Conservation (phyloP, 2,113 vertebrate species). For the cat (Felis catus) region F.catus_Fca126_mat1.0 CM031420.1:28623001-28623500, state of each 20-base stretch:
- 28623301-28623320: not conserved
- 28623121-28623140: not conserved
- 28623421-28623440: slow-evolving; percentile 35
- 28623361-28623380: not conserved
- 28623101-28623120: not conserved
- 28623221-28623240: not conserved
- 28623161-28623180: not conserved
- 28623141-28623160: not conserved
- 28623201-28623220: not conserved
- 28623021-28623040: not conserved
- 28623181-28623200: not conserved
- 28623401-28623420: slow-evolving; percentile 14
- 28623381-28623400: not conserved
- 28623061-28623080: not conserved
- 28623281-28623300: not conserved
- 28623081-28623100: not conserved
- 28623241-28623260: not conserved
- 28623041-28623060: not conserved
- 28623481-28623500: slow-evolving; percentile 9
- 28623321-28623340: not conserved
- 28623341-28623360: not conserved
- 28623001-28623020: not conserved
- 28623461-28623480: not conserved
- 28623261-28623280: not conserved
- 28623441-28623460: slow-evolving; percentile 12